Base-by-base conservation (phyloP, 2,797 vertebrate genomes). In the Lindbergichthys nudifrons region DNA sequence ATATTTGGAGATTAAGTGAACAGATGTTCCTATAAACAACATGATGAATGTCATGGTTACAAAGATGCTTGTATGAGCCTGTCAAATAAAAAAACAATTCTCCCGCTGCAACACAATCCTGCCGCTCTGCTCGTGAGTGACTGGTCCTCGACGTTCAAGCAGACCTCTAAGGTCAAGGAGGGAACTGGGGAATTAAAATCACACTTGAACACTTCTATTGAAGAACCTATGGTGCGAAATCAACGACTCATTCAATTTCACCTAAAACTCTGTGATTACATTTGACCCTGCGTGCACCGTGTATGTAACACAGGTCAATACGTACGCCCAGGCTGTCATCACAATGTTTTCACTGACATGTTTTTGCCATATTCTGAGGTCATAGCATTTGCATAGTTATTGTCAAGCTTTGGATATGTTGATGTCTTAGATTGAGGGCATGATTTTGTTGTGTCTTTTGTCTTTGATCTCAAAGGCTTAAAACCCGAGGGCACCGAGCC, bases 181-280 rank as follows among this genome's bases (percentile, higher is more conserved):
- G 57, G 4, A 75, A 68, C 58, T 14, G 58, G 69, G 60, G 54
- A 79, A 79, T 70, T 79, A 75, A 75, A 89, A 86, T 81, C 47
- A 64, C 57, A 67, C 86, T 82, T 58, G 51, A 75, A 59, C 43
- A 63, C 57, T 54, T 58, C 18, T 70, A 23, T 65, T 76, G 66
- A 48, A 78, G 65, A 81, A 75, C 52, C 74, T 78, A 77, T 70
- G 50, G 65, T 88, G 83, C 65, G 66, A 79, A 88, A 90, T 90
- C 80, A 88, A 59, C 30, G 57, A 75, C 75, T 65, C 50, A 85
- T 86, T 89, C 5, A 70, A 87, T 64, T 78, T 69, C 65, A 52
- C 54, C 0, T 59, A 51, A 72, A 79, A 69, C 32, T 65, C 43
- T 60, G 52, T 81, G 68, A 81, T 89, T 81, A 45, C 46, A 65